Evolutionary conservation across 2,888 invertebrate genomes (phyloP), one percentile per base, ranked within the genome.

Genomic region (Lordiphosa andalusiaca): DNA sequence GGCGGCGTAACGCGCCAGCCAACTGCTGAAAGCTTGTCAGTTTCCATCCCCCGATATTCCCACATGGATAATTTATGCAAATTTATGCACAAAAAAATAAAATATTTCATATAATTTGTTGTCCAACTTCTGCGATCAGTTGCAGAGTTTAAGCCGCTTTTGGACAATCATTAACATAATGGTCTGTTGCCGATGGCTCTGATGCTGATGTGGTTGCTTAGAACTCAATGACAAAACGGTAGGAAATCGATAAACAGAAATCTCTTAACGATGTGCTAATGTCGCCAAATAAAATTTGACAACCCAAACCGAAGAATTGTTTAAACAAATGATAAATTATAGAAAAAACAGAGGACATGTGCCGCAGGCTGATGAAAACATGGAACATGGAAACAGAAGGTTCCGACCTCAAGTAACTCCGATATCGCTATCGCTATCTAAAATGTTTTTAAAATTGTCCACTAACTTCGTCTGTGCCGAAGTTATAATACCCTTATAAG

Each of bases 21-120:
- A 74, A 73, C 59, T 62, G 81, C 73, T 69, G 67, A 72, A 72
- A 76, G 77, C 81, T 73, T 76, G 77, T 76, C 81, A 76, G 67
- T 63, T 53, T 42, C 49, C 10, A 42, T 67, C 21, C 46, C 38
- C 30, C 23, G 33, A 61, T 54, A 53, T 76, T 76, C 65, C 71
- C 71, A 74, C 74, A 50, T 53, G 25, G 37, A 2, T 62, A 71
- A 81, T 73, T 73, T 77, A 77, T 84, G 84, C 62, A 68, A 71
- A 77, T 84, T 51, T 84, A 84, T 77, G 71, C 84, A 59, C 49
- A 50, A 54, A 51, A 52, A 13, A 12, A 12, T n/a, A 10, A 21
- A n/a, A 38, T 13, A 16, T 38, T 19, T 25, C 19, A 30, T 44
- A 44, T 33, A 44, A 44, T 44, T 44, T 44, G 44, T 44, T 33